These are phyloP conservation scores for Eristalinus sepulchralis DNA, from an alignment of 2,888 invertebrate genomes.

Conservation along the genomic window DNA sequence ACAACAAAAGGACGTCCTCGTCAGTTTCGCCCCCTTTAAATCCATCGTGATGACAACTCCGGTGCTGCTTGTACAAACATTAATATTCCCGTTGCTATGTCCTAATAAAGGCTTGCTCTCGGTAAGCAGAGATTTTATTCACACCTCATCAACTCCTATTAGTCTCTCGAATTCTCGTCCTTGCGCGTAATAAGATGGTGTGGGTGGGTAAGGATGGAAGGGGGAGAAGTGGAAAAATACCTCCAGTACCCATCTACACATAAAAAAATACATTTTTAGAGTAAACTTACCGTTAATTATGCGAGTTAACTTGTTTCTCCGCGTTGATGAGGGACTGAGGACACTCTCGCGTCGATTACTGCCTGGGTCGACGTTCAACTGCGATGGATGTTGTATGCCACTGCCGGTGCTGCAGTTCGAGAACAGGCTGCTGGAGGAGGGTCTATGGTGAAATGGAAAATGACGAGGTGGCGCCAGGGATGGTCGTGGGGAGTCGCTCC, in stretches of 20 bases:
- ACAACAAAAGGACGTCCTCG: not conserved
- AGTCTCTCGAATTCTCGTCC: conserved; percentile 67
- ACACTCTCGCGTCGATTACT: conserved; percentile 83
- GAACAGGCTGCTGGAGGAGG: conserved; percentile 79
- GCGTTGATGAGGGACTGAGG: conserved; percentile 88
- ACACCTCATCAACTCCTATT: conserved; percentile 57
- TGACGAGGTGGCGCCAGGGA: conserved; percentile 78
- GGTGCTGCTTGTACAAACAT: conserved; percentile 22
- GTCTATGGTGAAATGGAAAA: conserved; percentile 79
- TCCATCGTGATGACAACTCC: conserved; percentile 30
- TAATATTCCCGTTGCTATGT: conserved; percentile 43
- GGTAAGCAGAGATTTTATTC: conserved; percentile 41
- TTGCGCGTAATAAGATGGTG: conserved; percentile 18
- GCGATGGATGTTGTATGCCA: conserved; percentile 79
- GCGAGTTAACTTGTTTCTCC: conserved; percentile 88
- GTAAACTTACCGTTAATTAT: conserved; percentile 86
- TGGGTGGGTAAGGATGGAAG: not conserved
- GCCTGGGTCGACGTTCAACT: conserved; percentile 79
- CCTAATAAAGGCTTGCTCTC: conserved; percentile 39
- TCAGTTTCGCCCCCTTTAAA: not conserved
- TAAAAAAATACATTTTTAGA: not conserved
- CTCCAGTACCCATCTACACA: not conserved
- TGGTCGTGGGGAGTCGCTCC: conserved; percentile 82
- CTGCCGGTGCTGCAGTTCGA: conserved; percentile 77
- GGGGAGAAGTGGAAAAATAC: not conserved